These are phyloP conservation scores for Rhopilema esculentum DNA, from an alignment of 30 jellyfish, hydroid and myxozoan species.

Conservation along the genomic window DNA sequence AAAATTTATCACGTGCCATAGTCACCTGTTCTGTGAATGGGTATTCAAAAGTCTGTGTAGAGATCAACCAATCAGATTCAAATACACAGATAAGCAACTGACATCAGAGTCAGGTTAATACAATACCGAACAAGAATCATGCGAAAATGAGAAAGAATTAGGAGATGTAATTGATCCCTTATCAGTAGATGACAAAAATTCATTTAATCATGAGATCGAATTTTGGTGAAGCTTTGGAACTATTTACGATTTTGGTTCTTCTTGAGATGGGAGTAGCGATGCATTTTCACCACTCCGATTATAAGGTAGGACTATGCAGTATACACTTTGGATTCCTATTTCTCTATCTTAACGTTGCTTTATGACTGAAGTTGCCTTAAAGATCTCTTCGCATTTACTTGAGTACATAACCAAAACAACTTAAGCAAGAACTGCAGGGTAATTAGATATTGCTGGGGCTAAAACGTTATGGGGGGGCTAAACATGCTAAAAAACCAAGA, in stretches of 20 bases:
- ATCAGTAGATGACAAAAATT: not conserved
- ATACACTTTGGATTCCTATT: too few relatives aligned
- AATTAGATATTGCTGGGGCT: too few relatives aligned
- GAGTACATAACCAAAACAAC: too few relatives aligned
- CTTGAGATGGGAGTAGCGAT: constrained; percentile 2
- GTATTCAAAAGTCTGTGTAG: constrained; percentile 10
- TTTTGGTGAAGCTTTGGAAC: not conserved
- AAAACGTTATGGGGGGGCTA: too few relatives aligned
- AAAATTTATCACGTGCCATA: not conserved
- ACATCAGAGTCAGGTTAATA: not conserved
- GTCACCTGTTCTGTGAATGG: constrained; percentile 16
- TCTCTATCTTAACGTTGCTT: too few relatives aligned
- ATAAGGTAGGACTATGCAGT: constrained; percentile 64
- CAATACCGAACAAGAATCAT: not conserved
- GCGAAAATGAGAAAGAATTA: not conserved
- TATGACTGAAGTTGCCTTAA: too few relatives aligned
- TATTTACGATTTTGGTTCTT: not conserved
- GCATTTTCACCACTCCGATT: constrained; percentile 72
- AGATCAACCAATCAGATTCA: constrained; percentile 69
- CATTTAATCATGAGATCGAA: not conserved
- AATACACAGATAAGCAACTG: not conserved
- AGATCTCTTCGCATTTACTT: too few relatives aligned
- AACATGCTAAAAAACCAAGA: too few relatives aligned
- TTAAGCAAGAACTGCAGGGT: too few relatives aligned
- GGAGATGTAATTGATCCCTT: not conserved